These are phyloP conservation scores for Stratiomys singularior DNA, from an alignment of 2,888 invertebrate species.

Conservation along the genomic window DNA sequence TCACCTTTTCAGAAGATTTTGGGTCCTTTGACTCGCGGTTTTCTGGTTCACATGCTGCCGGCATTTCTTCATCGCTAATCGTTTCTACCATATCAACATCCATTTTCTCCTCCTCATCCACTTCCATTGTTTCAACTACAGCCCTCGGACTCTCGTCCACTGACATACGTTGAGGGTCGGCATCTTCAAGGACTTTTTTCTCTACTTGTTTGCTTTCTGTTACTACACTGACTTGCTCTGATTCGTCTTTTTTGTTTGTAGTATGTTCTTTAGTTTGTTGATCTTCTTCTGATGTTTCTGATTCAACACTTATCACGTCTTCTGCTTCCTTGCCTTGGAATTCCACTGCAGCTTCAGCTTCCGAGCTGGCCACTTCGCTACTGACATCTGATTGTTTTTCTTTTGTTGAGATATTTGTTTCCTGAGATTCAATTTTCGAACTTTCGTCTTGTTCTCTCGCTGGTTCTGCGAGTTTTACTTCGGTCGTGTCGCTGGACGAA, in stretches of 20 bases:
- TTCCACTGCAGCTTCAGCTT: not conserved
- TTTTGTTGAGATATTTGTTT: not conserved
- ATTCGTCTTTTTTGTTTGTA: not conserved
- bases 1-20: too few relatives aligned
- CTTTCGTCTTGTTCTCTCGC: too few relatives aligned
- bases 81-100: slow-evolving; percentile 66
- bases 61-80: slow-evolving; percentile 39
- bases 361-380: not conserved
- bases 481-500: not conserved
- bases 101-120: slow-evolving; percentile 41
- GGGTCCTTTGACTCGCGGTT: too few relatives aligned
- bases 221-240: not conserved
- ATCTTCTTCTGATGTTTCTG: not conserved
- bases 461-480: not conserved
- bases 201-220: not conserved
- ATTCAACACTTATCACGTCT: not conserved
- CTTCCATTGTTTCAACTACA: slow-evolving; percentile 11
- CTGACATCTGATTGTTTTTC: not conserved
- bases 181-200: not conserved
- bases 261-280: not conserved
- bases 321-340: not conserved
- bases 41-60: not conserved
- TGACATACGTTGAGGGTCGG: slow-evolving; percentile 12
- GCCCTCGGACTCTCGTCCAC: slow-evolving; percentile 8
- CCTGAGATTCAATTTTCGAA: too few relatives aligned